Base-by-base conservation (phyloP, 2,888 invertebrate genomes). In the Rotaria macrura region DNA sequence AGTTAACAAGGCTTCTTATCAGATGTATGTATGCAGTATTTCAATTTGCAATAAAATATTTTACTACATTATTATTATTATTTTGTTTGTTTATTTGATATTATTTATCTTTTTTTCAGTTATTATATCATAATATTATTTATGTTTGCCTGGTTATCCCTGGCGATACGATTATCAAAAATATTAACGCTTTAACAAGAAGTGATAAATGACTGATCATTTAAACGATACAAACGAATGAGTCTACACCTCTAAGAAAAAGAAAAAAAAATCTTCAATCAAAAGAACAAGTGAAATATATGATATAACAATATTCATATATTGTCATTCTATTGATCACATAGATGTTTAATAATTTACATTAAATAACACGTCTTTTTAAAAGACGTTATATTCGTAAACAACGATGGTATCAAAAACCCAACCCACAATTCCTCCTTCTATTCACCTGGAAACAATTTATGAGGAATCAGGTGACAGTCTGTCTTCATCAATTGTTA, bases 401-500 rank as follows among this genome's bases (percentile, higher is more conserved):
- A 65, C 25, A 34, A 34, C 14, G 14, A 65, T 65, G 65, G 65
- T 65, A 20, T 29, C 34, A 65, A 34, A 38, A 34, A 20, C 65
- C 20, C 65, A 65, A 20, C 65, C 34, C 38, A 7, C 17, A 17
- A 4, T 38, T 65, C 65, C 65, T 65, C 65, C 65, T 0, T 10
- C 65, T 34, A 20, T 43, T 79, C 74, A 79, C 17, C 25, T 79
- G 5, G 79, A 79, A 43, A 79, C 79, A 12, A 79, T 79, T 43
- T 79, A 79, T 79, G 79, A 79, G 43, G 79, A 79, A 25, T 79
- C 79, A 79, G 43, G 79, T 43, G 29, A 25, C 3, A 79, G 79
- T 43, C 25, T n/a, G 43, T 43, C 43, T 25, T 43, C 79, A 79
- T 79, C 79, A 43, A 25, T 43, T 43, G 25, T n/a, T n/a, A 14